Evolutionary conservation across 2,113 vertebrate species (phyloP), one percentile per base, ranked within the genome.

Genomic region (Rattus rattus): DNA sequence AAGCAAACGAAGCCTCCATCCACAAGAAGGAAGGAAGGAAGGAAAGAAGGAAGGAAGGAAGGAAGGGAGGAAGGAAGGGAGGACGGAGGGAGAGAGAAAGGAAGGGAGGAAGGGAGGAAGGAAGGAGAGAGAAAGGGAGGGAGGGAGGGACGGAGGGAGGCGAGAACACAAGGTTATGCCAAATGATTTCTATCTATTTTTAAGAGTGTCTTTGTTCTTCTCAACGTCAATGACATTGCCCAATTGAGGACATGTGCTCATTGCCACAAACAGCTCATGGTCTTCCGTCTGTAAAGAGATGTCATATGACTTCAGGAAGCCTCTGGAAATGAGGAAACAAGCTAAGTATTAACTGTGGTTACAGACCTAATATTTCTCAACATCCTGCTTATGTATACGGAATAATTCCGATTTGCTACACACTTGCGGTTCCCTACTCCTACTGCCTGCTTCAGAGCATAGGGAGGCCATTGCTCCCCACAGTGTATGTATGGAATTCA

Each of bases 231-330:
- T 90, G 77, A 97, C 39, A 96, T 96, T 96, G 79, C 96, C 95
- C 91, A 95, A 92, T 88, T 76, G 52, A 96, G 92, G 94, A 92
- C 26, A 83, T 94, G 95, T 96, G 93, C 86, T 92, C 14, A 88
- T 97, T 98, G 97, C 95, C 96, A 95, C 94, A 96, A 92, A 97
- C 19, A 96, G 92, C 69, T 96, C 96, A 95, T 86, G 97, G 97
- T 97, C 98, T 98, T 98, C 97, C 98, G 79, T 95, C 70, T 65
- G 75, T 96, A 95, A 97, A 91, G 77, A 83, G 95, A 96, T 97
- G 94, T 97, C 98, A 98, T 85, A 97, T 98, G 97, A 98, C 97
- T 97, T 92, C 89, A 97, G 70, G 98, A 92, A 97, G 79, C 69
- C 47, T 97, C 67, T 22, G 65, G 96, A 94, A 94, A 81, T 30